Evolutionary conservation across 2,888 invertebrate genomes (phyloP).

Genomic region (Drosophila leonis): DNA sequence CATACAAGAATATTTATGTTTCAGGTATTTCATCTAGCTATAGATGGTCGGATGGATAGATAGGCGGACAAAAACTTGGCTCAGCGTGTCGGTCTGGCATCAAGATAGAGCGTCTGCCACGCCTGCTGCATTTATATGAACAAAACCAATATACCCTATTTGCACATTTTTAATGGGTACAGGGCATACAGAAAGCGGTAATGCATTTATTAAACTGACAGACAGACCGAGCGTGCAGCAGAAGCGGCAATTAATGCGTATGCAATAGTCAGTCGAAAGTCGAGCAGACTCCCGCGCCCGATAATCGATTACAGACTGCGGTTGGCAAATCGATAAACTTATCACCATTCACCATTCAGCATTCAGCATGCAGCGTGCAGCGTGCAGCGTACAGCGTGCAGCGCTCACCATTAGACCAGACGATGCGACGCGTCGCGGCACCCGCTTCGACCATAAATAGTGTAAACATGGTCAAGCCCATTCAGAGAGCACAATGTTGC

Average conservation of each 20-base stretch:
- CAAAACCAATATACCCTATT: background rate
- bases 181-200: background rate
- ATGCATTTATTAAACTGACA: constrained; percentile 16
- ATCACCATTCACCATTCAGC: constrained; percentile 13
- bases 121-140: background rate
- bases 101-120: background rate
- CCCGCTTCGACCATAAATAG: constrained; percentile 44
- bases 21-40: too few species aligned
- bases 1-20: too few species aligned
- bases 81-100: background rate
- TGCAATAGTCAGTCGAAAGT: constrained; percentile 7
- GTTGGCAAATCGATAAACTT: constrained; percentile 44
- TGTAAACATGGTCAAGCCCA: constrained; percentile 65
- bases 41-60: too few species aligned
- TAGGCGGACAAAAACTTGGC: background rate
- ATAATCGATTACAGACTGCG: constrained; percentile 27
- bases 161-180: background rate
- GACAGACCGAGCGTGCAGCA: constrained; percentile 5
- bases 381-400: background rate
- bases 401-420: constrained; percentile 2
- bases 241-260: constrained; percentile 13
- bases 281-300: constrained; percentile 18
- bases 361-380: background rate
- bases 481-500: constrained; percentile 47
- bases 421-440: background rate